Evolutionary conservation across 1,140 invertebrate genomes (phyloP), one percentile per base, ranked within the genome.

Genomic region (Paracyclopina nana): DNA sequence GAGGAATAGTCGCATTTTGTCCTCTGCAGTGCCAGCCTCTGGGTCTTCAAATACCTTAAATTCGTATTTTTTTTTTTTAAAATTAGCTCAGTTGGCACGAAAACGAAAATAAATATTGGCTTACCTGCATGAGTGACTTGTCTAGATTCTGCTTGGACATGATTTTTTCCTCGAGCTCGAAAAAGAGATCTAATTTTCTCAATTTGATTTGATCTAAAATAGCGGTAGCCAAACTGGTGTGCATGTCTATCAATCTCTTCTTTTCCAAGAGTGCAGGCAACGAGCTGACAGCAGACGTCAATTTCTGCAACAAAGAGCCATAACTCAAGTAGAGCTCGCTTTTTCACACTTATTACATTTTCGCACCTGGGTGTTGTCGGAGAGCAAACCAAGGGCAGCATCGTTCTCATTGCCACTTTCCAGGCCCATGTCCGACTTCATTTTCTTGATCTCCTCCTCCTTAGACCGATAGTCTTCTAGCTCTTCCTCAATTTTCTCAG

Each of bases 401-500:
- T 69, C 63, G 53, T 72, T 71, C 52, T 68, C 64, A 54, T 67
- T 66, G 16, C 63, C 65, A n/a, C n/a, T n/a, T 56, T 84, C 80
- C 42, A 83, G 70, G 12, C 81, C 81, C 62, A 59, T 29, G 25
- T 57, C 57, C 40, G 31, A 38, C 29, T 59, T 59, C 40, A 59
- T 53, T n/a, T 53, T 53, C 53, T 59, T 58, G 8, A 59, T 70
- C 16, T 55, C 87, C 54, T 92, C 87, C 66, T 99, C 94, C 42
- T 82, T 87, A 49, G 77, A 77, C 74, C 74, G 74, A 65, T 95
- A 96, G 43, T 83, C 80, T 65, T 99, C 94, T 51, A 99, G 64
- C 66, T 96, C 87, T 66, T 92, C 86, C 64, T 99, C 92, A 56
- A 99, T 92, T 16, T 91, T 85, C 69, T 98, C 94, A 6, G 94